phyloP scores from a whole-genome alignment of 2,113 vertebrate genomes.

The Eclectus roratus region DNA sequence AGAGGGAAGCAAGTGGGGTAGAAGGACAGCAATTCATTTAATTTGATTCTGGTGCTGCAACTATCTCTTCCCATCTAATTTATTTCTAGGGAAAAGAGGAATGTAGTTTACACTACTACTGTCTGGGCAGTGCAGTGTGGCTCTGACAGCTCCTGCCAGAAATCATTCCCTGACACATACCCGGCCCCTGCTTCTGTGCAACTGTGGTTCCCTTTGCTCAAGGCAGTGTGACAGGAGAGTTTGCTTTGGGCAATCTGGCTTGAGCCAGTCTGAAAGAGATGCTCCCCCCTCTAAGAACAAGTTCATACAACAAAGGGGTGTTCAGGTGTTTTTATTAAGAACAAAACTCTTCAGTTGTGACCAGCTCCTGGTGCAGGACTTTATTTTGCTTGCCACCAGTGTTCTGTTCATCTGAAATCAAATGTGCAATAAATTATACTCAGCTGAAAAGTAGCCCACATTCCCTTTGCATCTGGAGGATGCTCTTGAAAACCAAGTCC shows the following conservation, averaged over 20 bases:
- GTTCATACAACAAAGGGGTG: not conserved
- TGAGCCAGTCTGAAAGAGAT: not conserved
- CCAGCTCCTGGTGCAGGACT: not conserved
- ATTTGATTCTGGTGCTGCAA: not conserved
- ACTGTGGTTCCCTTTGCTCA: not conserved
- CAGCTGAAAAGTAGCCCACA: not conserved
- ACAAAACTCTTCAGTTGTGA: not conserved
- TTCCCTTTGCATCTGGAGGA: not conserved
- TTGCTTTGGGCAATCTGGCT: not conserved
- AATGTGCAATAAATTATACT: constrained; percentile 16
- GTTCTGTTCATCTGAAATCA: not conserved
- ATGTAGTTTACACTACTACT: not conserved
- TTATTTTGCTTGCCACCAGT: not conserved
- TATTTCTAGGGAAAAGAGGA: constrained; percentile 6
- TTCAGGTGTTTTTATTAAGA: not conserved
- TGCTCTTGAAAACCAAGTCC: not conserved
- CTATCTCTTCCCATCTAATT: not conserved
- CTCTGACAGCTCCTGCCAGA: not conserved
- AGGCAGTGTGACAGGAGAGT: not conserved
- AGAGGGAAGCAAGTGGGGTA: not conserved
- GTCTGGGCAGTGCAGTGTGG: not conserved
- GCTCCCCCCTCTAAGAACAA: not conserved
- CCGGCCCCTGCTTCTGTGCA: not conserved
- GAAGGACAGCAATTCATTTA: not conserved
- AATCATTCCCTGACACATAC: not conserved